Evolutionary conservation across 23 tunicate species (phyloP).

Genomic region (Halocynthia aurantium): DNA sequence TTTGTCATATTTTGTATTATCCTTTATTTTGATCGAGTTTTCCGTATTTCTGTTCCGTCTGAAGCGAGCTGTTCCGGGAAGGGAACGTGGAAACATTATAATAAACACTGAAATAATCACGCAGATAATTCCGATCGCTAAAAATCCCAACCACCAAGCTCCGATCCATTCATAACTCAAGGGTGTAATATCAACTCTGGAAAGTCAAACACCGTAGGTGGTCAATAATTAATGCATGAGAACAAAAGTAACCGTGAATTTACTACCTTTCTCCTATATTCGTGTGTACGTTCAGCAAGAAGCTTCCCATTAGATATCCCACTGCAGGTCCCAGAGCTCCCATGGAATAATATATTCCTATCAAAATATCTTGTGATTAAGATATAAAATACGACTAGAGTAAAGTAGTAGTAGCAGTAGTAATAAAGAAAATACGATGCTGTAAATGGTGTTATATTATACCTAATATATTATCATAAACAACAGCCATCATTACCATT

Average conservation of each 20-base stretch:
- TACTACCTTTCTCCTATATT: conserved; percentile 16
- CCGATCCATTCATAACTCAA: conserved; percentile 13
- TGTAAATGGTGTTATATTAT: no score
- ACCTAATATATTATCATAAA: no score
- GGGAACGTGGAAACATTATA: conserved; percentile 6
- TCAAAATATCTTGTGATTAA: neutral
- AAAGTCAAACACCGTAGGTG: neutral
- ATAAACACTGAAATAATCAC: neutral
- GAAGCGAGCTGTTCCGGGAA: conserved; percentile 29
- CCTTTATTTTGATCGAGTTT: neutral
- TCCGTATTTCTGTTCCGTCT: conserved; percentile 17
- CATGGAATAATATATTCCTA: conserved; percentile 28
- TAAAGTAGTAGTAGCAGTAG: no score
- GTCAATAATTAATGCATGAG: neutral
- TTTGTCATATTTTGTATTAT: no score
- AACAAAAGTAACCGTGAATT: neutral
- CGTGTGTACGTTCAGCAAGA: conserved; percentile 25
- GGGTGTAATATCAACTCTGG: neutral
- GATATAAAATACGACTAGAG: no score
- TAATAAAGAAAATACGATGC: no score
- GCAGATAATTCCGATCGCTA: conserved; percentile 8
- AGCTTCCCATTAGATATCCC: conserved; percentile 19
- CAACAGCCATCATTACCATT: neutral
- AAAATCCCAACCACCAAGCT: conserved; percentile 32
- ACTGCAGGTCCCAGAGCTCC: conserved; percentile 34